phyloP scores from a whole-genome alignment of 2,888 invertebrate species.

The Leptogaster cylindrica region DNA sequence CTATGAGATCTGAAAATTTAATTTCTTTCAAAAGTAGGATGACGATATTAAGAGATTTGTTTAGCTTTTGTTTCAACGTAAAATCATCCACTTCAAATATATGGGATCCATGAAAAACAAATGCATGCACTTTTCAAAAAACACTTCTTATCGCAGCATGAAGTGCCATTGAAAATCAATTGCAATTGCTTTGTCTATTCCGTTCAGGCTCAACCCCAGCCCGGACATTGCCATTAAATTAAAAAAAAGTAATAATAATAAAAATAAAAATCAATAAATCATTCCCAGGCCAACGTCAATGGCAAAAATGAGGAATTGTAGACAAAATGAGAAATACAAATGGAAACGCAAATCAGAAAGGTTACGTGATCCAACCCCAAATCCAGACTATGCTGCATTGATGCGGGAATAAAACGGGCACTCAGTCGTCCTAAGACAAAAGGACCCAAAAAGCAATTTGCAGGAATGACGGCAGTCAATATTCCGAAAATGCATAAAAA shows the following conservation, averaged over 20 bases:
- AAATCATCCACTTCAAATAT: too few species aligned
- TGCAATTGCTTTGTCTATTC: constrained; percentile 13
- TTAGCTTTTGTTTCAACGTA: too few species aligned
- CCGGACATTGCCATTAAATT: neutral
- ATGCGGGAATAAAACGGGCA: neutral
- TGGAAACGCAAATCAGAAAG: constrained; percentile 5
- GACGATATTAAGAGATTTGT: too few species aligned
- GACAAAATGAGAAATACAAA: constrained; percentile 10
- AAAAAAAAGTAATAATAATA: too few species aligned
- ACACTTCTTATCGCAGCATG: neutral
- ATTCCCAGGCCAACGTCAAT: constrained; percentile 19
- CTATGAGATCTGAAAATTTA: too few species aligned
- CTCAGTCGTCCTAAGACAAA: constrained; percentile 27
- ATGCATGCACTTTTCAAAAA: neutral
- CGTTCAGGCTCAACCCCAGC: neutral
- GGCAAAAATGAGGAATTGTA: constrained; percentile 7
- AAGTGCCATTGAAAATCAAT: constrained; percentile 16
- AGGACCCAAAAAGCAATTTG: constrained; percentile 31
- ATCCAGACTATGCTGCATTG: neutral
- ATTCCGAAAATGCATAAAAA: constrained; percentile 14
- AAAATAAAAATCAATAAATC: constrained; percentile 27
- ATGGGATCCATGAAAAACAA: too few species aligned
- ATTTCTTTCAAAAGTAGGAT: too few species aligned
- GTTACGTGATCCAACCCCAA: neutral
- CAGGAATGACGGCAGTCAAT: constrained; percentile 18